Evolutionary conservation across 2,113 vertebrate genomes (phyloP).

Genomic region (Caloenas nicobarica): DNA sequence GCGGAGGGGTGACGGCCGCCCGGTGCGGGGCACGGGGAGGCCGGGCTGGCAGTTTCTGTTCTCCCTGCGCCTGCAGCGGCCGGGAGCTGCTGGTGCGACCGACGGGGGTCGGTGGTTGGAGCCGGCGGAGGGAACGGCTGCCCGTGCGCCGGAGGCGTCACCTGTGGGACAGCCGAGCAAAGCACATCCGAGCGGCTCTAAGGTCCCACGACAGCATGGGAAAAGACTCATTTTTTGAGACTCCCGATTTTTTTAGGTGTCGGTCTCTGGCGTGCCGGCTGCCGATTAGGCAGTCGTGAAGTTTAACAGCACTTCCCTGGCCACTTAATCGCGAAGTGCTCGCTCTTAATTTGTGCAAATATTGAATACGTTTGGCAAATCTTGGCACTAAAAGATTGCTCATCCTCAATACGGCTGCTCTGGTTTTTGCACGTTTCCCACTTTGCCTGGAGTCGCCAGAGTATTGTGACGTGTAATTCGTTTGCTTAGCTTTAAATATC

Average conservation of each 20-base stretch:
- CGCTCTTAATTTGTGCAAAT: background rate
- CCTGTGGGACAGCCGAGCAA: fast-evolving
- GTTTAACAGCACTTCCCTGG: background rate
- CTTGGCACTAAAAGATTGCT: background rate
- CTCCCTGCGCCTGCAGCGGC: too few species aligned
- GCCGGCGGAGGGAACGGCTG: fast-evolving
- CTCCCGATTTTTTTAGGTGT: background rate
- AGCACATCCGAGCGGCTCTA: fast-evolving
- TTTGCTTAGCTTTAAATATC: background rate
- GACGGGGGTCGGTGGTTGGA: background rate
- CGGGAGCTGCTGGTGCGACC: fast-evolving
- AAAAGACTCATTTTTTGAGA: background rate
- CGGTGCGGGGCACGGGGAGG: too few species aligned
- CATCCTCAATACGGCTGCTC: background rate
- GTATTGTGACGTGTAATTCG: background rate
- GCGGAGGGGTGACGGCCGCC: too few species aligned
- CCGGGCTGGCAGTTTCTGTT: too few species aligned
- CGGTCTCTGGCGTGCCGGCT: fast-evolving
- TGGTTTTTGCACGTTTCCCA: background rate
- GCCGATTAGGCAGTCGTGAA: fast-evolving
- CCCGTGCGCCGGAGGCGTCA: fast-evolving
- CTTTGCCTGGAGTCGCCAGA: background rate
- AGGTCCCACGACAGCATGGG: fast-evolving
- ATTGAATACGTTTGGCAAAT: background rate
- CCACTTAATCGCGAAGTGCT: fast-evolving